Percentiles rank a stretch among this genome's conserved stretches.
Conservation (phyloP, 2,113 vertebrate genomes). For the Stomatorhinus ivindoensis region DNA sequence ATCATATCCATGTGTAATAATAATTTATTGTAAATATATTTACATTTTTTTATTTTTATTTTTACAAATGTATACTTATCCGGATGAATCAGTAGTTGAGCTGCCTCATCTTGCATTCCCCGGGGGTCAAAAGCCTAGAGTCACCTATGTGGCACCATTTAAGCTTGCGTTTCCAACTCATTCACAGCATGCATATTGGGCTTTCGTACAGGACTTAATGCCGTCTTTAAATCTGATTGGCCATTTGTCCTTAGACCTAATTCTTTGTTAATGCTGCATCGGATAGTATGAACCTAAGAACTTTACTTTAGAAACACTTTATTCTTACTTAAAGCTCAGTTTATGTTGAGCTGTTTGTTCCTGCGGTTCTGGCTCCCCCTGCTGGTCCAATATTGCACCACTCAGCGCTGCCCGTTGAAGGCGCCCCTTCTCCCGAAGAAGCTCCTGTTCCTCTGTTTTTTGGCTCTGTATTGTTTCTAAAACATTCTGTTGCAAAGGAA, state of each 20-base stretch:
- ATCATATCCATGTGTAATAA: background rate
- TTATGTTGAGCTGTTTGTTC: constrained; percentile 22
- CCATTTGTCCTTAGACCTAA: background rate
- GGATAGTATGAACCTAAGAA: background rate
- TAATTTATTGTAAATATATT: background rate
- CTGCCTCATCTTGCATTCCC: background rate
- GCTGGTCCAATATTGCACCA: constrained; percentile 34
- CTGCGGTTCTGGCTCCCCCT: constrained; percentile 25
- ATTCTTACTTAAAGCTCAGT: constrained; percentile 29
- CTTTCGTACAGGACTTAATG: background rate
- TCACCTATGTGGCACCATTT: background rate
- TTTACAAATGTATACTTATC: background rate
- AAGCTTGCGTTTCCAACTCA: background rate
- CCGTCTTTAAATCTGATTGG: background rate
- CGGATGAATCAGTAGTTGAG: background rate
- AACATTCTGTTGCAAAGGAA: constrained; percentile 32
- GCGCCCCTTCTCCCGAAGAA: constrained; percentile 31
- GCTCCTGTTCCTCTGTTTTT: constrained; percentile 16
- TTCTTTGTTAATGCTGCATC: background rate
- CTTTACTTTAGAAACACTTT: too few species aligned
- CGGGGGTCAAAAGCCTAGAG: background rate
- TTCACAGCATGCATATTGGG: background rate
- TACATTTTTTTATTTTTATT: background rate
- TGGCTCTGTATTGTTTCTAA: constrained; percentile 29
- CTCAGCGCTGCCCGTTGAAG: constrained; percentile 34